Percentiles rank a stretch among this genome's conserved stretches.
Conservation (phyloP, 2,113 vertebrate species). For the Motacilla alba region DNA sequence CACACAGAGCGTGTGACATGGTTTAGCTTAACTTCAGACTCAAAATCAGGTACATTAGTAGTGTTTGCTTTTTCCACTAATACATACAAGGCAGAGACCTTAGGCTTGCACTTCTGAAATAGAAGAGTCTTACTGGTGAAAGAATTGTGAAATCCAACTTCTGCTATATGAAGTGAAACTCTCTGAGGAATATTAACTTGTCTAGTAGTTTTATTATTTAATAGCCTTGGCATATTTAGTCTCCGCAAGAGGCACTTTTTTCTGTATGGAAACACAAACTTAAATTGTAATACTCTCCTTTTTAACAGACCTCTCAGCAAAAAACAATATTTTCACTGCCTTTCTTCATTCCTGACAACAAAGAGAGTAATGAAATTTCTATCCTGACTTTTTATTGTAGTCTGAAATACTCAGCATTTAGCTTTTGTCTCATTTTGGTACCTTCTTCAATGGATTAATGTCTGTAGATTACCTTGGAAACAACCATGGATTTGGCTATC, state of each 20-base stretch:
- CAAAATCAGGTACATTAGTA: not conserved
- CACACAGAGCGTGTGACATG: not conserved
- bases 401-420: not conserved
- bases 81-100: not conserved
- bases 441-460: not conserved
- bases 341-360: constrained; percentile 26
- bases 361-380: not conserved
- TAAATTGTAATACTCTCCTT: not conserved
- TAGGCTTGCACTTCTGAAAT: not conserved
- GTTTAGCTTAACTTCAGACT: not conserved
- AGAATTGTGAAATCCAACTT: not conserved
- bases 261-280: not conserved
- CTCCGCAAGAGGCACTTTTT: not conserved
- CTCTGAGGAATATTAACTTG: not conserved
- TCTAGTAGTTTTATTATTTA: constrained; percentile 1
- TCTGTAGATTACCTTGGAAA: not conserved
- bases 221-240: not conserved
- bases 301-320: not conserved
- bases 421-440: not conserved
- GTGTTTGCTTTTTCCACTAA: not conserved
- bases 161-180: not conserved
- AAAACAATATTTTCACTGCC: constrained; percentile 53
- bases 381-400: not conserved
- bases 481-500: not conserved
- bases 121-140: not conserved